Conservation (phyloP, 2,113 vertebrate species). For the Odobenus rosmarus region DNA sequence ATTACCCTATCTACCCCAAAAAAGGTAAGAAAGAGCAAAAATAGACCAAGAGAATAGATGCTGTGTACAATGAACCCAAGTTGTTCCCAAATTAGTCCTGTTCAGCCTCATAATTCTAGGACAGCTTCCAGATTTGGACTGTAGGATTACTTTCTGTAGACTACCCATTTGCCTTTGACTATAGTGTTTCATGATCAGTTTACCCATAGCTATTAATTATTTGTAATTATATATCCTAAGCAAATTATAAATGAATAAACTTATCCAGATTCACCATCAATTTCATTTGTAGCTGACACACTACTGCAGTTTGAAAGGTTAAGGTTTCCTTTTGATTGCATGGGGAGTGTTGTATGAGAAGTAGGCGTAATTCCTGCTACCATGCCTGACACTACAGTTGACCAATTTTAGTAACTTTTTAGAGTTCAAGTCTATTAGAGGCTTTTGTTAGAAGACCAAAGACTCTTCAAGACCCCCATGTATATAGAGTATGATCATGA, state of each 20-base stretch:
- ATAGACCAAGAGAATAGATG: background rate
- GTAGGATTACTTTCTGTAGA: background rate
- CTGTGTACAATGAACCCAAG: background rate
- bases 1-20: background rate
- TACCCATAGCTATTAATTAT: background rate
- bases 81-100: background rate
- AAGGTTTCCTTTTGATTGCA: background rate
- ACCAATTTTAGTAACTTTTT: background rate
- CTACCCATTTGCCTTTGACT: background rate
- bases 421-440: background rate
- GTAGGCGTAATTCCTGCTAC: background rate
- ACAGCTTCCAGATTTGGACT: background rate
- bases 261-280: background rate
- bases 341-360: background rate
- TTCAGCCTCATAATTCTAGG: background rate
- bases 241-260: conserved; percentile 7
- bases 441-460: background rate
- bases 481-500: background rate
- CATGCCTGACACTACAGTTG: background rate
- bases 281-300: background rate
- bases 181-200: background rate
- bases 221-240: background rate
- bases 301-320: background rate
- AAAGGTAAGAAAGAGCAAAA: background rate
- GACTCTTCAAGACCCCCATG: background rate